phyloP scores from a whole-genome alignment of 2,113 vertebrate genomes.

The Cinclus mexicanus region DNA sequence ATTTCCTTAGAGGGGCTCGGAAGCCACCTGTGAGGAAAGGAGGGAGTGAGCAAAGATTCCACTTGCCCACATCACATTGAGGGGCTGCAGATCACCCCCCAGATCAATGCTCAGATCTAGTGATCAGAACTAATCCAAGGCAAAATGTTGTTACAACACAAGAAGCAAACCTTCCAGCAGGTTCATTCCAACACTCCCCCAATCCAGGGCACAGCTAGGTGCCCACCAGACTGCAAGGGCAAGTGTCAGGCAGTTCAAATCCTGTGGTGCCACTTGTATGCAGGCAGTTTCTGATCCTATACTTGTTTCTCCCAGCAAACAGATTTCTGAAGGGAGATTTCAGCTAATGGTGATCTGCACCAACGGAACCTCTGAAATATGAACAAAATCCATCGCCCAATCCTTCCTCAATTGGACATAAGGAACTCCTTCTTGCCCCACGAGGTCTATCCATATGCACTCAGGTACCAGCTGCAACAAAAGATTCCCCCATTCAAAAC shows the following conservation, averaged over 20 bases:
- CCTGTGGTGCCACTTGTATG: background rate
- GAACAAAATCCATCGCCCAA: accelerated
- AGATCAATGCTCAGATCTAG: background rate
- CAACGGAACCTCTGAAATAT: background rate
- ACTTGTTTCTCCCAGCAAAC: background rate
- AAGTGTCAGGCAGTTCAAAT: background rate
- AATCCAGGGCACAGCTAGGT: background rate
- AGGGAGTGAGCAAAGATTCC: background rate
- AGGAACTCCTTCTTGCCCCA: background rate
- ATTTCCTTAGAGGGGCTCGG: background rate
- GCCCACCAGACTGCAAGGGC: background rate
- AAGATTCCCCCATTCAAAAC: background rate
- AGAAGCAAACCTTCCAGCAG: background rate
- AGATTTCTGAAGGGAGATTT: background rate
- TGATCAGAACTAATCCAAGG: background rate
- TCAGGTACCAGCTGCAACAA: background rate
- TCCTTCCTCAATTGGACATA: background rate
- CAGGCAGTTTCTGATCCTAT: background rate
- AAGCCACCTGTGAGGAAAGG: background rate
- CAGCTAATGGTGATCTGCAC: background rate
- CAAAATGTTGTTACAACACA: background rate
- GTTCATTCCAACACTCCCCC: background rate
- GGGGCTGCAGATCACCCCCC: background rate
- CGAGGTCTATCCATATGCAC: background rate
- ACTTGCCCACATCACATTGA: accelerated